Evolutionary conservation across 2,113 vertebrate genomes (phyloP), one percentile per base, ranked within the genome.

Genomic region (Falcunculus frontatus): DNA sequence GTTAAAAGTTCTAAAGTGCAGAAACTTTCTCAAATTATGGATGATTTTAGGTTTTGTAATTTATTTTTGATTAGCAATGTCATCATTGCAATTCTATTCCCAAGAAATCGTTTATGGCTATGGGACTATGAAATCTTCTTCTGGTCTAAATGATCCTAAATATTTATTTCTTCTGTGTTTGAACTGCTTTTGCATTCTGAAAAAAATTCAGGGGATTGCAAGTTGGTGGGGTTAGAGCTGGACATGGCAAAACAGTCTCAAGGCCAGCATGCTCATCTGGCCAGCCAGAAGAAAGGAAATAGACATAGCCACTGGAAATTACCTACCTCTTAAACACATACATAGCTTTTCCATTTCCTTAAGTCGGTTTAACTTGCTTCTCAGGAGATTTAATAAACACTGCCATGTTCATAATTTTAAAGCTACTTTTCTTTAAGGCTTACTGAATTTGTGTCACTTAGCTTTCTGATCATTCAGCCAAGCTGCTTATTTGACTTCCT

Each of bases 401-500:
- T 69, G 16, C 44, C 2, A 4, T 70, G 42, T 46, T 89, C 32
- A 65, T 88, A 57, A 87, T 70, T 94, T 84, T 62, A 81, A 81
- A 89, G 29, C 23, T 91, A 50, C 35, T 86, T 96, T 94, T 84
- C 59, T 85, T 72, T 69, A 70, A 80, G 59, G 14, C 47, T 93
- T 93, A 47, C 42, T 93, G 67, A 88, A 70, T 92, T 74, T 81
- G 21, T 86, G 67, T 88, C 75, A 84, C 57, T 86, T 72, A 80
- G 70, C 39, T 86, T 92, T 93, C 72, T 88, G 80, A 91, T 91
- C 41, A 59, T 90, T 94, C 80, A 81, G 67, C 33, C 57, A 86
- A 79, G 59, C 39, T 89, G 67, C 59, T 85, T 89, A 89, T 85
- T 88, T 92, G 60, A 83, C 53, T 85, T 88, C 18, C 13, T 59